phyloP scores from a whole-genome alignment of 2,113 vertebrate species.

The Pyrgilauda ruficollis region DNA sequence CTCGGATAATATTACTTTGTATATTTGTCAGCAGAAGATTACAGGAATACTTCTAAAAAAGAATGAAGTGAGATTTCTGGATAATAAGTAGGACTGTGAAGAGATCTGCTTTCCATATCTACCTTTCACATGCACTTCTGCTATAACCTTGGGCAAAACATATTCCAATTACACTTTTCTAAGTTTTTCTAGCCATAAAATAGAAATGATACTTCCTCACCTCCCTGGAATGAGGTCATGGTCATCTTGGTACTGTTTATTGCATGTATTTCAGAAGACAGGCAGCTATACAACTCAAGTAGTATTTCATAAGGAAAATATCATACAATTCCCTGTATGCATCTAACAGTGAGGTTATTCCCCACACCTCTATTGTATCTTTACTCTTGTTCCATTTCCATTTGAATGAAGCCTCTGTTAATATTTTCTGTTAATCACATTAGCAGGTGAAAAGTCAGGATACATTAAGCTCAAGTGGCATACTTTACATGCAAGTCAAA shows the following conservation, averaged over 20 bases:
- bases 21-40: not conserved
- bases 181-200: constrained; percentile 3
- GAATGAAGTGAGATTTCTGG: not conserved
- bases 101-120: not conserved
- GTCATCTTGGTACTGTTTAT: not conserved
- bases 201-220: not conserved
- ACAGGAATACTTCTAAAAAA: not conserved
- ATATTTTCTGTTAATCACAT: not conserved
- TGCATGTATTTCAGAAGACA: not conserved
- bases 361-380: not conserved
- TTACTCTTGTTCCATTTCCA: not conserved
- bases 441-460: not conserved
- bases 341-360: not conserved
- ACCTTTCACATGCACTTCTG: not conserved
- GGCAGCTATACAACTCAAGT: not conserved
- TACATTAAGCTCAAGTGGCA: not conserved
- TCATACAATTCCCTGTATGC: not conserved
- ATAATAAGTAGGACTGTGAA: not conserved
- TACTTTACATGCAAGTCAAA: not conserved
- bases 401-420: not conserved
- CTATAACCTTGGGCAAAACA: not conserved
- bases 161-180: not conserved
- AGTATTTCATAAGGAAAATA: not conserved
- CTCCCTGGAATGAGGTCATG: constrained; percentile 10
- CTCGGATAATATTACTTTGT: not conserved